Base-by-base conservation (phyloP, 2,797 vertebrate species). In the Anolis apletophallus region DNA sequence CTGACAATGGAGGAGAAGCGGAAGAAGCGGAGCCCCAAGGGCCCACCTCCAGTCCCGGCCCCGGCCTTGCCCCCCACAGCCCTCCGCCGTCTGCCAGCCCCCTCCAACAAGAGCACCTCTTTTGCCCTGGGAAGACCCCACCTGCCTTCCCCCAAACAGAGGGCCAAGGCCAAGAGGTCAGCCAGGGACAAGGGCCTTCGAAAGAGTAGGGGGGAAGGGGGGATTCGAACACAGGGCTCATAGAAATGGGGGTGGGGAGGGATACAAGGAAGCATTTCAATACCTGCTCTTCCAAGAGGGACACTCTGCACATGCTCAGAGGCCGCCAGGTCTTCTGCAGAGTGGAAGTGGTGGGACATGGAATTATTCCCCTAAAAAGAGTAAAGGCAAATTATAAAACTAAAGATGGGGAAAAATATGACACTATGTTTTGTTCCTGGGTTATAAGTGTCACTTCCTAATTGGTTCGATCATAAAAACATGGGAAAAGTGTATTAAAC, bases 61-160 rank as follows among this genome's bases (percentile, higher is more conserved):
- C 98, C 98, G 92, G 97, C 97, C 0, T 95, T 92, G 50, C 97
- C 98, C 0, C 90, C 97, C 5, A 94, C 97, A 52, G 97, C 98
- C 80, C 96, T 97, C 0, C 97, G 98, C 88, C 98, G 98, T 88
- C 94, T 98, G 80, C 93, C 97, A 0, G 96, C 98, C 88, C 97
- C 98, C 0, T 96, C 97, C 89, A 98, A 98, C 95, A 98, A 98
- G 94, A 99, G 98, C 71, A 95, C 98, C 80, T 98, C 98, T 86
- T 98, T 99, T 91, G 97, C 97, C 0, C 95, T 99, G 14, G 98
- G 98, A 77, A 97, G 98, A 87, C 98, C 98, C 71, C 96, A 98
- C 88, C 97, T 98, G 54, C 98, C 98, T 8, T 99, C 98, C 57
- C 98, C 98, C 17, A 98, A 98, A 93, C 98, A 98, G 95, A 95